Conservation (phyloP, 1,140 invertebrate genomes). For the Neodiprion fabricii region DNA sequence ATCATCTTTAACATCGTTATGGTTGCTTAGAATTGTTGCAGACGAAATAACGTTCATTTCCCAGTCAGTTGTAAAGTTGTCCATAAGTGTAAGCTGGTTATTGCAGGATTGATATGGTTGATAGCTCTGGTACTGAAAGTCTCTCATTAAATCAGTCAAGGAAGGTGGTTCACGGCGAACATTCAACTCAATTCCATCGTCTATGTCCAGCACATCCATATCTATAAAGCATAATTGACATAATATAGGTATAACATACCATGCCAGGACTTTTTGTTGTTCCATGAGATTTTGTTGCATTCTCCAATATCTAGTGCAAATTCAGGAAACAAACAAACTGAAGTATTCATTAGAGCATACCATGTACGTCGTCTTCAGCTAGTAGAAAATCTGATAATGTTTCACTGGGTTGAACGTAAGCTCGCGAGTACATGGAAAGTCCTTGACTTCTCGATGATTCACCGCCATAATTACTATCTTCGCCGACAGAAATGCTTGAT, state of each 20-base stretch:
- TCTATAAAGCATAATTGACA: conserved; percentile 28
- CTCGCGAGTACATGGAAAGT: conserved; percentile 40
- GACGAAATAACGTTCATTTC: conserved; percentile 24
- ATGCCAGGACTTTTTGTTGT: too few relatives aligned
- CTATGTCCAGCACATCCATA: conserved; percentile 40
- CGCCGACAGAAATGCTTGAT: conserved; percentile 48
- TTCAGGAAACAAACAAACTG: neutral
- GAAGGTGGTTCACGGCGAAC: conserved; percentile 34
- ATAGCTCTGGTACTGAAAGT: conserved; percentile 40
- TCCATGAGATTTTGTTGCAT: too few relatives aligned
- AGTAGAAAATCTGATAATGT: conserved; percentile 52
- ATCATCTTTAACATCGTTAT: conserved; percentile 24
- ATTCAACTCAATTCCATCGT: conserved; percentile 39
- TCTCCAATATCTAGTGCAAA: neutral
- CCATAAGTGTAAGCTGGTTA: conserved; percentile 32
- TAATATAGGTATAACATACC: neutral
- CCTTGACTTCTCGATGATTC: conserved; percentile 38
- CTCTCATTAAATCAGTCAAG: conserved; percentile 43
- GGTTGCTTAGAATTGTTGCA: conserved; percentile 16
- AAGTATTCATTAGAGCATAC: conserved; percentile 24
- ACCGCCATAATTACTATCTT: conserved; percentile 43
- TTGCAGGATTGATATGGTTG: conserved; percentile 14
- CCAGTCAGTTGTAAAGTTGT: conserved; percentile 40
- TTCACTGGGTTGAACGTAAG: conserved; percentile 50
- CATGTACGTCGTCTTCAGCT: conserved; percentile 51